These are phyloP conservation scores for Lophochroa leadbeateri DNA, from an alignment of 2,113 vertebrate genomes.

Conservation along the genomic window DNA sequence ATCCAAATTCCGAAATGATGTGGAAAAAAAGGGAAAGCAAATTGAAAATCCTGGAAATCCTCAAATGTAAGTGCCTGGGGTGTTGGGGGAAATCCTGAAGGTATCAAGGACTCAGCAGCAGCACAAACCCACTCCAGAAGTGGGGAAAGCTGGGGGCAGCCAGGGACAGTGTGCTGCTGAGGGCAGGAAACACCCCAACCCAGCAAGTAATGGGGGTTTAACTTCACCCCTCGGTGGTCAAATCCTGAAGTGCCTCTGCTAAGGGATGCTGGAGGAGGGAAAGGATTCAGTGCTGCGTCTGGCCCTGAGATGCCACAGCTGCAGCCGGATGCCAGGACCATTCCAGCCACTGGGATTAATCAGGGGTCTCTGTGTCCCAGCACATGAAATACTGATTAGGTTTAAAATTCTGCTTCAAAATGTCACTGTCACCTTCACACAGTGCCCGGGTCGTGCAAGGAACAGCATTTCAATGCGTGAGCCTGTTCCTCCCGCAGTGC, in stretches of 20 bases:
- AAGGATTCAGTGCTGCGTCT: neutral
- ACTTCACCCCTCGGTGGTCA: accelerated
- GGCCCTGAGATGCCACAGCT: neutral
- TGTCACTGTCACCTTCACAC: neutral
- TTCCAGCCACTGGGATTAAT: neutral
- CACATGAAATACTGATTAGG: neutral
- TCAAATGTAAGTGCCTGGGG: neutral
- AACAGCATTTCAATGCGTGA: neutral
- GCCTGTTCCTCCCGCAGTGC: neutral
- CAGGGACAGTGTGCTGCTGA: neutral
- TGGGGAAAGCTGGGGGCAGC: neutral
- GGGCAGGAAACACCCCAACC: neutral
- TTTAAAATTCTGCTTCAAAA: neutral
- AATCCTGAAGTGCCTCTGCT: neutral
- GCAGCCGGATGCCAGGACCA: neutral
- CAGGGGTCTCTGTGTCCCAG: neutral
- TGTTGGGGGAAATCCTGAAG: neutral
- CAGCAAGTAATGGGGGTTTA: neutral
- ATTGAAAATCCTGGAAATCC: neutral
- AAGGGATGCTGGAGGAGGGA: neutral
- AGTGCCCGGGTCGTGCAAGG: neutral
- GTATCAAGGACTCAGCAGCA: neutral
- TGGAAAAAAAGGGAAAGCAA: neutral
- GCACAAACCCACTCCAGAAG: neutral
- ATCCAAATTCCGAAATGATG: neutral